phyloP scores from a whole-genome alignment of 1,140 invertebrate species.

The Psilanteris sp. region DNA sequence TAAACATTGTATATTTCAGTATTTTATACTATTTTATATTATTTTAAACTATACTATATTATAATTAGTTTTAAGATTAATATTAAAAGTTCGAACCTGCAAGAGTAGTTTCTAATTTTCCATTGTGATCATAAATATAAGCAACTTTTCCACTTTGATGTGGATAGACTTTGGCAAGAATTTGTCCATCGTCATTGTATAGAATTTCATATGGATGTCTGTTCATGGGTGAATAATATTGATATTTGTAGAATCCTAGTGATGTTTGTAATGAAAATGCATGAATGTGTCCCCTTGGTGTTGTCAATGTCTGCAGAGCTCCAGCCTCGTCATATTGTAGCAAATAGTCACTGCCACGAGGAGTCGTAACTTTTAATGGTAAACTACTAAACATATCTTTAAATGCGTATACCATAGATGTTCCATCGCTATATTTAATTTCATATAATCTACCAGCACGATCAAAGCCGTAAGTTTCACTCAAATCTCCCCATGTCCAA shows the following conservation, averaged over 20 bases:
- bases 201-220: constrained; percentile 93
- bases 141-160: constrained; percentile 93
- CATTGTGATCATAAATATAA: constrained; percentile 91
- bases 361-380: constrained; percentile 94
- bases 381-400: constrained; percentile 92
- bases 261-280: constrained; percentile 94
- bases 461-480: constrained; percentile 93
- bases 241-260: constrained; percentile 94
- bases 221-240: constrained; percentile 94
- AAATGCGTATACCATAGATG: constrained; percentile 91
- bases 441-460: constrained; percentile 90
- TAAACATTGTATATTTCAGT: no score
- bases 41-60: no score
- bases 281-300: constrained; percentile 95
- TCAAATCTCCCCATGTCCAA: constrained; percentile 95
- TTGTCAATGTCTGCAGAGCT: constrained; percentile 93
- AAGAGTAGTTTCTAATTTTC: constrained; percentile 90
- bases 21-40: no score
- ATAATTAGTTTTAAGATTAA: no score
- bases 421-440: constrained; percentile 93
- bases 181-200: constrained; percentile 94
- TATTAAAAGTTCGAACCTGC: constrained; percentile 82
- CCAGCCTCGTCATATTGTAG: constrained; percentile 95
- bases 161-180: constrained; percentile 92
- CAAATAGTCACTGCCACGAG: constrained; percentile 93